These are phyloP conservation scores for Aphodius granarius DNA, from an alignment of 2,888 invertebrate species.

Conservation along the genomic window DNA sequence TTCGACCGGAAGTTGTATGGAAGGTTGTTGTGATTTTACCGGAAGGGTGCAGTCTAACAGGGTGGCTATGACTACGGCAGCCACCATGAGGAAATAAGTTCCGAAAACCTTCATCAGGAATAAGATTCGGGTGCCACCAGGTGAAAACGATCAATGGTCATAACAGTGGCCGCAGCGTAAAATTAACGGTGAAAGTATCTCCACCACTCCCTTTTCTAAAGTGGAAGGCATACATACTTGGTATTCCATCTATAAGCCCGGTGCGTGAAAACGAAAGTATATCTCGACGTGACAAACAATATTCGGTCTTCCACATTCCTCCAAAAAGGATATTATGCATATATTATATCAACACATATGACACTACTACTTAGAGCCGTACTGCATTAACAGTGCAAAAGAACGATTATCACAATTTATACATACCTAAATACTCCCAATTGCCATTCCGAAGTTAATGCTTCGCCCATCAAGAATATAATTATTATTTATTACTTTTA, in stretches of 20 bases:
- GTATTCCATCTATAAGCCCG: constrained; percentile 22
- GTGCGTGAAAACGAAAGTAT: constrained; percentile 30
- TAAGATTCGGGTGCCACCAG: constrained; percentile 29
- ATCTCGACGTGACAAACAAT: background rate
- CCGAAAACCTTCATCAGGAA: constrained; percentile 38
- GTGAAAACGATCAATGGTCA: constrained; percentile 35
- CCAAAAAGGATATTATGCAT: too few species aligned
- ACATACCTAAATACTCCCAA: background rate
- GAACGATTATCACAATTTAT: background rate
- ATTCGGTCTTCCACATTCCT: too few species aligned
- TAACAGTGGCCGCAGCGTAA: constrained; percentile 28
- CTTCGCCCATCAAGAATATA: constrained; percentile 18
- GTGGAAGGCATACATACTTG: background rate
- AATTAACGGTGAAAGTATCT: constrained; percentile 48
- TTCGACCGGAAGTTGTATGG: constrained; percentile 81
- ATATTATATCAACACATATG: too few species aligned
- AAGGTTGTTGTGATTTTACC: constrained; percentile 46
- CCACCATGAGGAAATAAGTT: constrained; percentile 33
- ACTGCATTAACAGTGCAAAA: background rate
- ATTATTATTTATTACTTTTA: constrained; percentile 20
- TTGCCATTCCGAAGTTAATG: constrained; percentile 6
- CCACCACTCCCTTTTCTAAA: constrained; percentile 43
- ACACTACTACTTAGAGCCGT: background rate
- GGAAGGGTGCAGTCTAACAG: background rate
- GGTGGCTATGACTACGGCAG: constrained; percentile 19